A percentile compares a stretch with the other conserved stretches of the same genome.
These are phyloP conservation scores for Parnassius apollo DNA, from an alignment of 2,888 invertebrate genomes.

Conservation along the genomic window DNA sequence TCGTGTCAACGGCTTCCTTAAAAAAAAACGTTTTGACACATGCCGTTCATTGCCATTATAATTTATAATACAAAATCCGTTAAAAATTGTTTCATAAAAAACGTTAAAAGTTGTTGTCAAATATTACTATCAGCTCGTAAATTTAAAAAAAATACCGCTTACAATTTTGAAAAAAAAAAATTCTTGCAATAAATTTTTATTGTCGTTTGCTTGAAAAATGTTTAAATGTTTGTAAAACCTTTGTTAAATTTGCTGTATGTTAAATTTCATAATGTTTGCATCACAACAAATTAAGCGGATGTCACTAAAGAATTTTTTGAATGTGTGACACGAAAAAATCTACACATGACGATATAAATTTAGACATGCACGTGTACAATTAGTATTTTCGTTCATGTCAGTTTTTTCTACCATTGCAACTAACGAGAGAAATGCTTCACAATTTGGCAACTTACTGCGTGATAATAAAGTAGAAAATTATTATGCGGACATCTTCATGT, in stretches of 20 bases:
- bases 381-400: conserved; percentile 17
- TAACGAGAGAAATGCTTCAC: conserved; percentile 2
- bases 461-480: conserved; percentile 9
- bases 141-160: too few relatives aligned
- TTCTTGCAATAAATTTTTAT: too few relatives aligned
- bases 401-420: conserved; percentile 16
- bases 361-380: conserved; percentile 22
- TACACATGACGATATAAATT: conserved; percentile 15
- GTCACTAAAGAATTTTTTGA: conserved; percentile 13
- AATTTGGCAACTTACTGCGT: conserved; percentile 19
- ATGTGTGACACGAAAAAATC: conserved; percentile 6
- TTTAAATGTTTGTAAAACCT: too few relatives aligned
- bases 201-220: too few relatives aligned
- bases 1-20: conserved; percentile 3
- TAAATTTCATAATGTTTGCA: too few relatives aligned
- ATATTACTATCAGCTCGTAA: too few relatives aligned
- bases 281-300: conserved; percentile 2
- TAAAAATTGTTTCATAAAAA: too few relatives aligned
- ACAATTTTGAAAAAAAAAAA: too few relatives aligned
- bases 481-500: background rate
- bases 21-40: conserved; percentile 2
- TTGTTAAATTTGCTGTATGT: too few relatives aligned
- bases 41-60: background rate
- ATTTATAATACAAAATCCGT: background rate
- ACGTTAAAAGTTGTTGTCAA: too few relatives aligned